phyloP scores from a whole-genome alignment of 2,113 vertebrate species.

The Prinia subflava region DNA sequence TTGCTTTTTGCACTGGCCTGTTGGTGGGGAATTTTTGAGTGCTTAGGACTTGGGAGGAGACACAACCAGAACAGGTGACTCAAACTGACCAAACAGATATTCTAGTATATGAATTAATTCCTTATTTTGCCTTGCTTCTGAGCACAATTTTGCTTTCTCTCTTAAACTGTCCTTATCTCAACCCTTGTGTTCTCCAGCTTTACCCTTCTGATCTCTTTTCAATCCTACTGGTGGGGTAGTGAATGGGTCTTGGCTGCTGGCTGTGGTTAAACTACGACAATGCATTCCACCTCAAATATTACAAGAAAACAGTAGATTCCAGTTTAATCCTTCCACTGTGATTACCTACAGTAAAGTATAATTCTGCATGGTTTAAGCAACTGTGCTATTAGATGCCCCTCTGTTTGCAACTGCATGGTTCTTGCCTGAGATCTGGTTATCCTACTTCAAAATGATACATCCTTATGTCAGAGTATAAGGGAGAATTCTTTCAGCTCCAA shows the following conservation, averaged over 20 bases:
- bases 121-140: not conserved
- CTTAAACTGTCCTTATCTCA: not conserved
- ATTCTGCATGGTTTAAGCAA: not conserved
- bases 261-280: not conserved
- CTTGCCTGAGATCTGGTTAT: not conserved
- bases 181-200: not conserved
- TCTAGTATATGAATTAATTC: not conserved
- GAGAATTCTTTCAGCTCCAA: not conserved
- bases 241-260: not conserved
- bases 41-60: not conserved
- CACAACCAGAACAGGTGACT: not conserved
- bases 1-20: not conserved
- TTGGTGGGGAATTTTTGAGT: not conserved
- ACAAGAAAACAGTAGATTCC: not conserved
- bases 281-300: not conserved
- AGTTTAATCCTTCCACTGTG: not conserved
- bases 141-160: not conserved
- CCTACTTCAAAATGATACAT: not conserved
- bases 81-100: not conserved
- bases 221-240: not conserved
- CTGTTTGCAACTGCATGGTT: not conserved
- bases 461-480: not conserved
- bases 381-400: not conserved
- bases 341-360: not conserved
- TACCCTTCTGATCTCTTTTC: not conserved